Evolutionary conservation across 2,888 invertebrate genomes (phyloP), one percentile per base, ranked within the genome.

Genomic region (Idaea dimidiata): DNA sequence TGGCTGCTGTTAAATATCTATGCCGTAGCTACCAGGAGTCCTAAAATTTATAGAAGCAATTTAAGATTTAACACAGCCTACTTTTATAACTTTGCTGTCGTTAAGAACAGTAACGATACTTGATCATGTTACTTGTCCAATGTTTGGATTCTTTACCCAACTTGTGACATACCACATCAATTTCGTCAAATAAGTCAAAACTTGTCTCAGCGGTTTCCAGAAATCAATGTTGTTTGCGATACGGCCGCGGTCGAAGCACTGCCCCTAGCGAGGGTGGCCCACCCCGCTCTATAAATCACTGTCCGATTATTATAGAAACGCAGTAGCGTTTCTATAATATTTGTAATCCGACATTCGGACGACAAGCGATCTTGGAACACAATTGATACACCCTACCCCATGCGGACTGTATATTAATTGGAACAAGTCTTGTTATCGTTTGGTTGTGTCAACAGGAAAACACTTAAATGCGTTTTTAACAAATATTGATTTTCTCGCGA

Each of bases 201-300:
- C 79, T 79, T 83, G 83, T 83, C 80, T 84, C 80, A 62, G 57
- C 73, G 81, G 82, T 82, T 87, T 86, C 82, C 83, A 86, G 89
- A 91, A 91, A 91, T 91, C 90, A 88, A 91, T 91, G 91, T 86
- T 82, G 85, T 88, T 89, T 88, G 81, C 81, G 79, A 84, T 84
- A 78, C 61, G 56, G 63, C 62, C 79, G 82, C 75, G 67, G 79
- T 81, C 43, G 43, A 43, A 79, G 76, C 83, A 79, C 76, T 81
- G 79, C 86, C 86, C 83, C 82, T 73, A 54, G 75, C 68, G 78
- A 87, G 91, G 91, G 91, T 90, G 89, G 89, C 80, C 79, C 87
- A 83, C 91, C 91, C 90, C 88, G 83, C 83, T 86, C 83, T 90
- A 92, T 92, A 92, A 92, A 92, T 91, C 91, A 91, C 88, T 91